Conservation (phyloP, 1,140 invertebrate genomes). For the Nasonia giraulti region DNA sequence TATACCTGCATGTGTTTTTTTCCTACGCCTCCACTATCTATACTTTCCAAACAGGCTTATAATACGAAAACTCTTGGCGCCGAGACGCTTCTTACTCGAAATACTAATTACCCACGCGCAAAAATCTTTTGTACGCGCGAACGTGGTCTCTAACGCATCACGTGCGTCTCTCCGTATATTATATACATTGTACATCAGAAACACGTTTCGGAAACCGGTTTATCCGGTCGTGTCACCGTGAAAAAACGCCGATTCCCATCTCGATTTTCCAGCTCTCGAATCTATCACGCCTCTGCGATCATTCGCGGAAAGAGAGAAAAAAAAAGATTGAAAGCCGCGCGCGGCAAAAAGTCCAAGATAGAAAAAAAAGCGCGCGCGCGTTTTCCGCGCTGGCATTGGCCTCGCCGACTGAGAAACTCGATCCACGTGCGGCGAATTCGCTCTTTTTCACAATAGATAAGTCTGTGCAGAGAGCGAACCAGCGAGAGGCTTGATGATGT, state of each 20-base stretch:
- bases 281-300: neutral
- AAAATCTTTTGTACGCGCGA: neutral
- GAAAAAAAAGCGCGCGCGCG: neutral
- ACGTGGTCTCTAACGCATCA: neutral
- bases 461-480: neutral
- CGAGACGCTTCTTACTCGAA: too few relatives aligned
- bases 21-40: neutral
- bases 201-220: conserved; percentile 27
- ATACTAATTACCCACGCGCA: neutral
- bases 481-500: conserved; percentile 8
- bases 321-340: neutral
- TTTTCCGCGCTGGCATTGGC: neutral
- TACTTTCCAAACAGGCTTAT: neutral
- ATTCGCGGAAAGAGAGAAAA: neutral
- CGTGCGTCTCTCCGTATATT: neutral
- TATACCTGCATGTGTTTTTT: neutral
- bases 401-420: neutral
- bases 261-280: conserved; percentile 14
- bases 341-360: neutral
- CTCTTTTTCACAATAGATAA: conserved; percentile 45
- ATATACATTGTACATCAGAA: neutral
- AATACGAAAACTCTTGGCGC: neutral
- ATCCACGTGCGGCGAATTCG: conserved; percentile 32
- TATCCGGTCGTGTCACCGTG: neutral
- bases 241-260: conserved; percentile 8